phyloP scores from a whole-genome alignment of 2,797 vertebrate genomes.

The Clangula hyemalis region DNA sequence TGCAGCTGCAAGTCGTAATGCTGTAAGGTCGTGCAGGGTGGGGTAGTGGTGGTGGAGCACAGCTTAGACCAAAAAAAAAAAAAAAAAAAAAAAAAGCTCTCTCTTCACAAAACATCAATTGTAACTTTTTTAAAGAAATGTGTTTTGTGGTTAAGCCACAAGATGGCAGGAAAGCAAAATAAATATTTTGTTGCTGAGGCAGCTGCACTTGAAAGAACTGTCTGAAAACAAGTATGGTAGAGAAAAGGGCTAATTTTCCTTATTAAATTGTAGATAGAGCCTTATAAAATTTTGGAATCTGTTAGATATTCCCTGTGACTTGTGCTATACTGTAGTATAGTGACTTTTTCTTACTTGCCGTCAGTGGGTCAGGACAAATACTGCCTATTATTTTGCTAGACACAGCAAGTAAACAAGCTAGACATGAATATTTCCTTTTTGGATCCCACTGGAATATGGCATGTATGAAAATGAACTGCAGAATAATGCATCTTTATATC shows the following conservation, averaged over 20 bases:
- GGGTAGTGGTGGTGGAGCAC: background rate
- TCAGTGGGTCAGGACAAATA: background rate
- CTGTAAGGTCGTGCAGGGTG: background rate
- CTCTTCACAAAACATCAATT: background rate
- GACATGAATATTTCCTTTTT: background rate
- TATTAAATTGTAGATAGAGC: background rate
- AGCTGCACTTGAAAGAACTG: background rate
- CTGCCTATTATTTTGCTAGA: background rate
- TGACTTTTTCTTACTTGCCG: background rate
- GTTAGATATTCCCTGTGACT: background rate
- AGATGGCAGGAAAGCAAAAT: slow-evolving; percentile 62
- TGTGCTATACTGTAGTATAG: fast-evolving
- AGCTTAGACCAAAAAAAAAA: background rate
- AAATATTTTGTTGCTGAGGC: background rate
- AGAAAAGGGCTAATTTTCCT: background rate
- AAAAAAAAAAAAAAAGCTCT: background rate
- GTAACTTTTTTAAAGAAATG: background rate
- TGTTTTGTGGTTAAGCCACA: slow-evolving; percentile 27
- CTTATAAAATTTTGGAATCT: background rate
- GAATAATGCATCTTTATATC: background rate
- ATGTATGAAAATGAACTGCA: background rate
- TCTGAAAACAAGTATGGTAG: background rate
- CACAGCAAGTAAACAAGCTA: background rate
- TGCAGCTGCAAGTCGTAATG: background rate
- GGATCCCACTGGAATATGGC: background rate